Base-by-base conservation (phyloP, 2,797 vertebrate genomes). In the Cephalopachus bancanus region DNA sequence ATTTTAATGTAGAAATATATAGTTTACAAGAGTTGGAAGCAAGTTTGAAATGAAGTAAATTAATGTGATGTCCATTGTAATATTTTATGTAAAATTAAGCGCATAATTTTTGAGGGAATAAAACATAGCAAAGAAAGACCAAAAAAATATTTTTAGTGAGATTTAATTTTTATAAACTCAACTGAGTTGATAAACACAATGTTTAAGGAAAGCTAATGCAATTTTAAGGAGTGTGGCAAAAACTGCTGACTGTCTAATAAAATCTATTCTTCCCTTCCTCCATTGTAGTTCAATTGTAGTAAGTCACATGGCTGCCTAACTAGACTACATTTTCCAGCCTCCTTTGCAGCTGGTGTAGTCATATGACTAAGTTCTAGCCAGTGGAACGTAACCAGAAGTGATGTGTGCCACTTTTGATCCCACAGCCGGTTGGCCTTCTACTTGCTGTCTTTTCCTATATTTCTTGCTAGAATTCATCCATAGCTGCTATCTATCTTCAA, bases 121-220 rank as follows among this genome's bases (percentile, higher is more conserved):
- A 69, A 67, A 0, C 10, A 92, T 26, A 88, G 2, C 51, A 87
- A 67, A 87, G 17, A 33, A 88, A 76, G 26, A 67, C 30, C 51
- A 60, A 33, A 88, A 51, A 37, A 53, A 44, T 19, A 5, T 26
- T 59, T 78, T 49, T 30, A 64, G 67, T 57, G 30, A 59, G 67
- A 87, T 24, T 72, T 92, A 83, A 92, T 76, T 87, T 83, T 28
- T 65, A 95, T 76, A 83, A 92, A 76, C 17, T 78, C n/a, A 69
- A 17, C 7, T 78, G 26, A 92, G 33, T 15, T 89, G 62, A 83
- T 76, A 92, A 60, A n/a, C 69, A 3, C 6, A 17, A 62, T 44
- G n/a, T 60, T 78, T 91, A 55, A 86, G 49, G 8, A 74, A 80
- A 0, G 8, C 57, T 87, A 59, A 22, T 65, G 5, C n/a, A 55